Base-by-base conservation (phyloP, 2,888 invertebrate genomes). In the Lysandra bellargus region DNA sequence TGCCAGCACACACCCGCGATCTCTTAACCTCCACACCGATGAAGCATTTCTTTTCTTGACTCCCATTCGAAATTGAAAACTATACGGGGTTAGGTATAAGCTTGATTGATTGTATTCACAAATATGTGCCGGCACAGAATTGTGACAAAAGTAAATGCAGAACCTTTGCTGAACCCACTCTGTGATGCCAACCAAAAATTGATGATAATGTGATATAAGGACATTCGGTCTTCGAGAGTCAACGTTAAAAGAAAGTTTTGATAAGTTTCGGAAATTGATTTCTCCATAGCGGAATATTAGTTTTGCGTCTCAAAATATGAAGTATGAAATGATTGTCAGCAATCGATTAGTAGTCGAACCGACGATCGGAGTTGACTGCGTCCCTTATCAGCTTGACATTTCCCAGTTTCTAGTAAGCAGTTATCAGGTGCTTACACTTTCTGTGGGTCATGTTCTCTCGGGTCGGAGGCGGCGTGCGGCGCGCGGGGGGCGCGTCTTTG, bases 401-500 rank as follows among this genome's bases (percentile, higher is more conserved):
- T 69, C 12, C 30, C 23, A 69, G 69, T 37, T 14, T 12, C 64
- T 9, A 17, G 1, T 33, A 5, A 14, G 33, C 30, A 69, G 33
- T 57, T 4, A 57, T 57, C 57, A 57, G 49, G 49, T 49, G 49
- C 49, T 49, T 49, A 57, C 57, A 17, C 37, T 69, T 14, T 12
- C 12, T 33, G 69, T 30, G 64, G 30, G 64, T 23, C 6, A 12
- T 30, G 5, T 64, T 14, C 64, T 4, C 30, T 33, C 69, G 69
- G 33, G 69, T 64, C 78, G 61, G 33, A 9, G 49, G 37, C 37
- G 37, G 73, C 6, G 40, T 37, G 44, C 72, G 73, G 73, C 79
- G 79, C 17, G 74, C 60, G 64, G 60, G 61, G 76, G 61, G 80
- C 61, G 73, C 53, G 60, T 69, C 69, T 69, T 69, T 69, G 69